These are phyloP conservation scores for Thamnophis sirtalis DNA, from an alignment of 2,113 vertebrate species.

Conservation along the genomic window DNA sequence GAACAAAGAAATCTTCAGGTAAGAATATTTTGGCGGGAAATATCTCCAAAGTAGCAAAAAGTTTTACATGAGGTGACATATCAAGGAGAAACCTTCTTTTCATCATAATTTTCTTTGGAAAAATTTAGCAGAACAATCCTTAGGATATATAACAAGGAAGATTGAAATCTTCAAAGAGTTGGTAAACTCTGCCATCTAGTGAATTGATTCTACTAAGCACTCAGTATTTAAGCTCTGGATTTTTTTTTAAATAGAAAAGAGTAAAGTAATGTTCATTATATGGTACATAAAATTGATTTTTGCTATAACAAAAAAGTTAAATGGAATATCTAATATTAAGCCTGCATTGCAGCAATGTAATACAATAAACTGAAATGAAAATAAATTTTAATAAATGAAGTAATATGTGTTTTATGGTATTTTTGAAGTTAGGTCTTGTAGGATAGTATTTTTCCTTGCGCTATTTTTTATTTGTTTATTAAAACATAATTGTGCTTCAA, in stretches of 20 bases:
- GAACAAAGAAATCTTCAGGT: background rate
- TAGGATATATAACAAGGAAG: background rate
- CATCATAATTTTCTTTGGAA: background rate
- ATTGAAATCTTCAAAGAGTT: background rate
- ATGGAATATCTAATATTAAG: background rate
- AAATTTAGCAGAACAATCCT: background rate
- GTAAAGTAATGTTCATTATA: background rate
- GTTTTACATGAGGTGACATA: background rate
- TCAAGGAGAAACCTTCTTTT: background rate
- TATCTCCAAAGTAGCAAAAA: background rate
- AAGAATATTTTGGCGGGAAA: background rate
- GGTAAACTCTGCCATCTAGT: slow-evolving; percentile 57
- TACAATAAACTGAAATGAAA: background rate
- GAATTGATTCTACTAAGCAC: slow-evolving; percentile 31
- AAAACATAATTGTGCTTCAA: background rate
- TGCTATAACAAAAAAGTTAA: background rate
- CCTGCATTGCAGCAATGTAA: background rate
- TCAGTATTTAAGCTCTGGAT: slow-evolving; percentile 2
- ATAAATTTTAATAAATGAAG: too few relatives aligned
- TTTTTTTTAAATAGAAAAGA: background rate
- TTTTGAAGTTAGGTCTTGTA: background rate
- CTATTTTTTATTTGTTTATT: background rate
- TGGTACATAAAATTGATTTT: background rate
- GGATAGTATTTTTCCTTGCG: background rate
- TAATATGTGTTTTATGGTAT: background rate